phyloP scores from a whole-genome alignment of 2,797 vertebrate species.

The Tapera naevia region DNA sequence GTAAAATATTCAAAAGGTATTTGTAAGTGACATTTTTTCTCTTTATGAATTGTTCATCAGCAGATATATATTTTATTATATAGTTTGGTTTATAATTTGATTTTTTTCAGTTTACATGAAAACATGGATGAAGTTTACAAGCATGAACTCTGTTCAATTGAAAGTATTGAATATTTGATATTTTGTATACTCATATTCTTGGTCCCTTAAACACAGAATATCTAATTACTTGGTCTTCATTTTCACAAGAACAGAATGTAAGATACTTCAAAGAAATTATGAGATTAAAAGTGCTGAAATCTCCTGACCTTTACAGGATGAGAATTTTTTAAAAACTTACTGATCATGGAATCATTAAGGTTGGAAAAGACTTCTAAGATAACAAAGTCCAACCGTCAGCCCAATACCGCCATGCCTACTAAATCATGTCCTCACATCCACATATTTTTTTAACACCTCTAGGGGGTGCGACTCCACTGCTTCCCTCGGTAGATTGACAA shows the following conservation, averaged over 20 bases:
- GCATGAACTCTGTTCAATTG: not conserved
- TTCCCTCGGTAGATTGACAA: no score
- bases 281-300: not conserved
- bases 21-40: not conserved
- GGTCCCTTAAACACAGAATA: not conserved
- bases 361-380: no score
- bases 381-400: no score
- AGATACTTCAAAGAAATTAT: not conserved
- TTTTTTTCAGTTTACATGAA: not conserved
- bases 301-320: not conserved
- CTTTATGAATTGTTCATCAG: not conserved
- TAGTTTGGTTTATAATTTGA: not conserved
- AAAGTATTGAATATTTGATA: not conserved
- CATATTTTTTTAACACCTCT: no score
- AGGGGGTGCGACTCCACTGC: no score
- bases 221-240: not conserved
- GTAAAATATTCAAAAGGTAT: not conserved
- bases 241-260: not conserved
- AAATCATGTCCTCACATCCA: no score
- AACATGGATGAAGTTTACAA: not conserved
- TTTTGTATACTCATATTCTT: not conserved
- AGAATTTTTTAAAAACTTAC: not conserved
- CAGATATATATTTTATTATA: not conserved
- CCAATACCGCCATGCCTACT: no score
- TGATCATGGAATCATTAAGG: no score